Percentiles rank a stretch among this genome's conserved stretches.
Evolutionary conservation across 2,888 invertebrate species (phyloP).

Genomic region (Poecilus cupreus): DNA sequence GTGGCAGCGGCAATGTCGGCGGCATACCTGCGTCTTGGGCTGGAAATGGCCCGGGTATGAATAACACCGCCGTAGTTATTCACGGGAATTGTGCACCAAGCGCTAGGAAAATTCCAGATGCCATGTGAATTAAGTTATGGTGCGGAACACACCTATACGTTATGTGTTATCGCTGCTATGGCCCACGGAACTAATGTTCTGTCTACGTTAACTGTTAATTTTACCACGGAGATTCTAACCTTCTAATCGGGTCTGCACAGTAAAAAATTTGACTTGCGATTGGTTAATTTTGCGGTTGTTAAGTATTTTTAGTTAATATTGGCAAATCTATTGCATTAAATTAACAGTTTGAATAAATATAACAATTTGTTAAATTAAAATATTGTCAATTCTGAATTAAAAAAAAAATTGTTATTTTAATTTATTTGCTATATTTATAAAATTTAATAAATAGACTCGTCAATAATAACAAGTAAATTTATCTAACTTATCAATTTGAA

Average conservation of each 20-base stretch:
- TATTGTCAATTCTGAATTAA: too few species aligned
- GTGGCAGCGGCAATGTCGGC: neutral
- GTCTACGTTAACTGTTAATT: neutral
- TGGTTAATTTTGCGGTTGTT: too few species aligned
- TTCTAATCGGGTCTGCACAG: neutral
- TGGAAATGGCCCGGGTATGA: neutral
- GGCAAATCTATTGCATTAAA: too few species aligned
- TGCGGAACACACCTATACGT: constrained; percentile 32
- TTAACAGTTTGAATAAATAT: too few species aligned
- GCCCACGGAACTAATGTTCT: neutral
- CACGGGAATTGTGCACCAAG: constrained; percentile 24
- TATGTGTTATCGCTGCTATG: neutral
- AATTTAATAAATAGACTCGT: too few species aligned
- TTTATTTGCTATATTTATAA: too few species aligned
- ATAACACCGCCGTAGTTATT: constrained; percentile 30
- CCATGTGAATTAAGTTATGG: constrained; percentile 37
- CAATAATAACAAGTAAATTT: too few species aligned
- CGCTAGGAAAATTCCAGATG: constrained; percentile 42
- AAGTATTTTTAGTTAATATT: too few species aligned
- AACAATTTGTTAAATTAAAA: too few species aligned
- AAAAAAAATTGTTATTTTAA: too few species aligned
- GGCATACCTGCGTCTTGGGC: constrained; percentile 33
- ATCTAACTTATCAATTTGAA: too few species aligned
- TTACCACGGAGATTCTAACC: neutral
- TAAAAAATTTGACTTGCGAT: too few species aligned